Conservation (phyloP, 2,888 invertebrate genomes). For the Amaurobius ferox region DNA sequence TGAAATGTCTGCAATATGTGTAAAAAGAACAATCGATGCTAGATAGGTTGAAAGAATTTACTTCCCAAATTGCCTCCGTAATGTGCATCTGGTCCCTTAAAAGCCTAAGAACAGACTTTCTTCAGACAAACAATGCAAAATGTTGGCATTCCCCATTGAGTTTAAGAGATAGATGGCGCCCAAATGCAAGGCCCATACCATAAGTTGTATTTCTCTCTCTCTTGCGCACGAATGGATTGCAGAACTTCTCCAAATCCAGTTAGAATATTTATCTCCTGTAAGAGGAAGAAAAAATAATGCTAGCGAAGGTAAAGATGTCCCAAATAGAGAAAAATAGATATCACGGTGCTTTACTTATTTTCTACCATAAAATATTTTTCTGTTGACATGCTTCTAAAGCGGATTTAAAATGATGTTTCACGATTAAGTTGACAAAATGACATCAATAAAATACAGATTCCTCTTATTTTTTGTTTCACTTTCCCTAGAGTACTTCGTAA, state of each 20-base stretch:
- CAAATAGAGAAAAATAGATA: conserved; percentile 10
- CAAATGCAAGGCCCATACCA: background rate
- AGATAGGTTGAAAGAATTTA: too few relatives aligned
- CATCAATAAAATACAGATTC: too few relatives aligned
- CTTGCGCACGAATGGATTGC: background rate
- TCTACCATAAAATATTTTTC: too few relatives aligned
- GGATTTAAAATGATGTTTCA: too few relatives aligned
- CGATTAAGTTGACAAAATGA: too few relatives aligned
- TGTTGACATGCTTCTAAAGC: background rate
- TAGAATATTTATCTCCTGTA: conserved; percentile 16
- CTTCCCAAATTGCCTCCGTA: too few relatives aligned
- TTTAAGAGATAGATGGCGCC: conserved; percentile 28
- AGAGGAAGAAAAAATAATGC: background rate
- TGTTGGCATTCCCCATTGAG: conserved; percentile 36
- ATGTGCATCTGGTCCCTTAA: background rate
- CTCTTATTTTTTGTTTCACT: too few relatives aligned
- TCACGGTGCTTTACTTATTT: background rate
- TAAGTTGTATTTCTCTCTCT: background rate
- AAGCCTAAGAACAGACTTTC: background rate
- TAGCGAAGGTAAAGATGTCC: background rate
- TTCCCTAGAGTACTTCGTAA: too few relatives aligned
- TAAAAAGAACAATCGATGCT: too few relatives aligned
- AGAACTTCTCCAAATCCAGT: conserved; percentile 20
- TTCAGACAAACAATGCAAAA: conserved; percentile 23
- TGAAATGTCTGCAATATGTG: too few relatives aligned